Percentiles rank a stretch among this genome's conserved stretches.
phyloP scores from a whole-genome alignment of 2,888 invertebrate species.

The Pogonocherus hispidulus region DNA sequence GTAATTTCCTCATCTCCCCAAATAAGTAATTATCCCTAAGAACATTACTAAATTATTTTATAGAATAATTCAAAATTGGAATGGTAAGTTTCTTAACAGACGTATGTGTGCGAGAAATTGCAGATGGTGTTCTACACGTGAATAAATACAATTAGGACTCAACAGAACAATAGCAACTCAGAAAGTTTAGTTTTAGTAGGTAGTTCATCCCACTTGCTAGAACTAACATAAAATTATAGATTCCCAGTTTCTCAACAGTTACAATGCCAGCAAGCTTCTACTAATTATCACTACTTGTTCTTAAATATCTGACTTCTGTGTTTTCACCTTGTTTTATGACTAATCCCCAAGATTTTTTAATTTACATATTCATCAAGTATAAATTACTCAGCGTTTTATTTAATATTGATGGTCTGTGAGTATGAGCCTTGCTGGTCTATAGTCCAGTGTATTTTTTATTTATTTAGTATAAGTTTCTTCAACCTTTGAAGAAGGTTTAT shows the following conservation, averaged over 20 bases:
- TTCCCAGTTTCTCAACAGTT: slow-evolving; percentile 60
- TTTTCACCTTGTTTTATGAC: slow-evolving; percentile 44
- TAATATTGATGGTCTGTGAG: no score
- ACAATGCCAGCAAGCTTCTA: slow-evolving; percentile 61
- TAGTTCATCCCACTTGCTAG: slow-evolving; percentile 44
- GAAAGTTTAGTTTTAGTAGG: slow-evolving; percentile 32
- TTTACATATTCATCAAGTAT: neutral
- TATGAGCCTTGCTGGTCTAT: no score
- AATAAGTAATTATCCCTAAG: slow-evolving; percentile 2
- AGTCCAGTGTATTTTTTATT: no score
- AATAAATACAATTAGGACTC: slow-evolving; percentile 42
- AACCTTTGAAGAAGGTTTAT: no score
- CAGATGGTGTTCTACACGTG: slow-evolving; percentile 31
- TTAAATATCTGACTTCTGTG: slow-evolving; percentile 59
- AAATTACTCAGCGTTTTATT: no score
- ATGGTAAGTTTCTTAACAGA: slow-evolving; percentile 24
- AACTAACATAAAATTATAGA: slow-evolving; percentile 64
- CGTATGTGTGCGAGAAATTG: slow-evolving; percentile 33
- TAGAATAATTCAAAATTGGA: neutral
- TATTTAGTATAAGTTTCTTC: no score
- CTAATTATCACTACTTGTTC: slow-evolving; percentile 65
- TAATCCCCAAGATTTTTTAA: slow-evolving; percentile 29
- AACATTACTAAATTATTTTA: neutral
- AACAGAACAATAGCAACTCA: slow-evolving; percentile 33
- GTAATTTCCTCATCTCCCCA: neutral